Evolutionary conservation across 2,888 invertebrate genomes (phyloP), one percentile per base, ranked within the genome.

Genomic region (Caenorhabditis angaria): DNA sequence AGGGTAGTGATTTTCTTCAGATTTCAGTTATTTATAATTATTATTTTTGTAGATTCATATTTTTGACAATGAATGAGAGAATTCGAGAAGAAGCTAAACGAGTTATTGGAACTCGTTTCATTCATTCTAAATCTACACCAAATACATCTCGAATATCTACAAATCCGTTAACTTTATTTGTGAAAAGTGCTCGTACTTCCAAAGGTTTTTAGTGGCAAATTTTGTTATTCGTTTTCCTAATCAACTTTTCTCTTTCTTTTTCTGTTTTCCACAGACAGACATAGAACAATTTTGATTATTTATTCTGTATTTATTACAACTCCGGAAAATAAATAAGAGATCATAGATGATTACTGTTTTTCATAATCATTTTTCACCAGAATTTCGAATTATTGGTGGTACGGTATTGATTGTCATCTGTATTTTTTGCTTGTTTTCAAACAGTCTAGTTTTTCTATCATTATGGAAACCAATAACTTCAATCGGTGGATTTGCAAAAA

Each of bases 401-500:
- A 32, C 32, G 5, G 10, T 32, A 8, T 32, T 32, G 32, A 32
- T 5, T 32, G 6, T 32, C 10, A 10, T 32, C 32, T 32, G 6
- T 29, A 8, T 64, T 1, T 25, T 63, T 28, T 63, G 69, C 24
- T 47, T 55, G 0, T 41, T 69, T 0, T 57, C 63, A 50, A 69
- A 69, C 24, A 56, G 63, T 1, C 20, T 69, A 12, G 69, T 69
- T 8, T 55, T 63, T 1, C 4, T 63, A 1, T 54, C 63, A 0
- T 35, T 68, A 22, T 29, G 63, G 0, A 6, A 56, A 41, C 55
- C 51, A 41, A 51, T 64, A 12, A 60, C 50, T 1, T 56, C 60
- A 28, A 69, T 60, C 50, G 69, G 63, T 18, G 69, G 69, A 2
- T 69, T 69, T 56, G 48, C 63, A 24, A 69, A 69, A 57, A 69